A percentile compares a stretch with the other conserved stretches of the same genome.
Evolutionary conservation across 2,888 invertebrate species (phyloP).

Genomic region (Dryococelus australis): DNA sequence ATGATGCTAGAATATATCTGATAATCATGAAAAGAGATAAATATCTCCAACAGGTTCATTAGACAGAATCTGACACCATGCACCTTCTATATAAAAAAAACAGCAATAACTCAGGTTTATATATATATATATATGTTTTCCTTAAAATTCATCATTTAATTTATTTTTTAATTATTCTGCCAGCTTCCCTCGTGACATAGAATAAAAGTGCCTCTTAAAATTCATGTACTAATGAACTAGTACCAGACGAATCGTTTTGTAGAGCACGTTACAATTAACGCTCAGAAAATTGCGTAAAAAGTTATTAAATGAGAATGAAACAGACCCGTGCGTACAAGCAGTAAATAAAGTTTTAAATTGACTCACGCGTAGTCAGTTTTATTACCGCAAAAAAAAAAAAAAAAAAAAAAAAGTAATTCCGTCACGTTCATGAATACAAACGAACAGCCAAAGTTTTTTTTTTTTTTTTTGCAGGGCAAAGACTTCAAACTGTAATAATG

Average conservation of each 20-base stretch:
- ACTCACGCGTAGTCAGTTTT: neutral
- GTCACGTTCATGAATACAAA: neutral
- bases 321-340: neutral
- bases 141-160: too few species aligned
- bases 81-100: too few species aligned
- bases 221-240: neutral
- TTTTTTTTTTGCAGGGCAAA: neutral
- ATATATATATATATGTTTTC: too few species aligned
- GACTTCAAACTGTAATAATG: conserved; percentile 1
- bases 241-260: neutral
- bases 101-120: too few species aligned
- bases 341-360: conserved; percentile 1
- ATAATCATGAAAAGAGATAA: too few species aligned
- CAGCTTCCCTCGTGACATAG: neutral
- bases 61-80: too few species aligned
- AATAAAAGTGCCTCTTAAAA: neutral
- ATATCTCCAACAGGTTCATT: too few species aligned
- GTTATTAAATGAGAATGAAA: neutral
- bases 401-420: neutral
- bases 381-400: neutral
- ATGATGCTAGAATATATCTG: too few species aligned
- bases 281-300: neutral
- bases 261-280: neutral
- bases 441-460: neutral
- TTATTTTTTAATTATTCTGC: neutral